Evolutionary conservation across 2,113 vertebrate genomes (phyloP), one percentile per base, ranked within the genome.

Genomic region (Platysteira castanea): DNA sequence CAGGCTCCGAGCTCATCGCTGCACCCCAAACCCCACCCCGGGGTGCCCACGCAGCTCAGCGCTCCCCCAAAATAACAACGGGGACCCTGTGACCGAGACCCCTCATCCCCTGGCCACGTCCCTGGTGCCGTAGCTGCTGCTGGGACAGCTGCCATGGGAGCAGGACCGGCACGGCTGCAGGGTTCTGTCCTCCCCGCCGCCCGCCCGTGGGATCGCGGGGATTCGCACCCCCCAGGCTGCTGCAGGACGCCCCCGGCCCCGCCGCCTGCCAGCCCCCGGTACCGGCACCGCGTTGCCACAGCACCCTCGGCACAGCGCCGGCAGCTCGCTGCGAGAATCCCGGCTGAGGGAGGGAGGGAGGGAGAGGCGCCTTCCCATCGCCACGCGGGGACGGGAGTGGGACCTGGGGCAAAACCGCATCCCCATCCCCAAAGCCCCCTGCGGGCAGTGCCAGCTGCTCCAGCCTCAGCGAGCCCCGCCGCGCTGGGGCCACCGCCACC

Each of bases 121-220:
- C 31, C 75, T 5, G 84, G 24, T 56, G 63, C 63, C 41, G 28
- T 3, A 44, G 49, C 73, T 3, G 2, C 42, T 1, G 2, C 64
- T 9, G 50, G 35, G 39, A 19, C 35, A 27, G 26, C 54, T 42
- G 65, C 69, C 13, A 0, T 0, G 6, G 31, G 54, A 69, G 6
- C 2, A 2, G 59, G 10, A 49, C 11, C 4, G 0, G 57, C 47
- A 16, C 2, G 0, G 54, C 54, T 13, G 11, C 2, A 1, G 50
- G 39, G 24, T 16, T 93, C 6, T 0, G 33, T 75, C 27, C 35
- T 59, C 49, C 27, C 27, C 3, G 19, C 77, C 30, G 60, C 69
- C 81, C 3, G 3, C 3, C 74, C 2, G 4, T 8, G 74, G 53
- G 9, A 63, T 3, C 0, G 37, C 33, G 44, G 21, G 31, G 35